phyloP scores from a whole-genome alignment of 2,113 vertebrate genomes.

The Scolopax mira region DNA sequence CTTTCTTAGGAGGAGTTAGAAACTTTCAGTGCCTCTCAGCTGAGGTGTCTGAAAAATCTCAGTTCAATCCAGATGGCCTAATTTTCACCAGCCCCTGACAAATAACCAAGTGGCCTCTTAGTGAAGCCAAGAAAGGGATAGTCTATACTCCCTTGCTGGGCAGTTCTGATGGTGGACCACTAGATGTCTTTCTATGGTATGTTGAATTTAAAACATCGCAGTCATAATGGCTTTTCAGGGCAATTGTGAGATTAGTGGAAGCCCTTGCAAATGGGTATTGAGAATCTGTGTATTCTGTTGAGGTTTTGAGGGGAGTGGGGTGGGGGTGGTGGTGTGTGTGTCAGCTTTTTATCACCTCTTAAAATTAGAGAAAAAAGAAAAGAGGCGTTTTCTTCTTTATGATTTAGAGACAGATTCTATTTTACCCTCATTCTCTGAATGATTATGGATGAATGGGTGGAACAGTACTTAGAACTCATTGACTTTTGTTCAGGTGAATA shows the following conservation, averaged over 20 bases:
- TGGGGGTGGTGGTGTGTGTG: background rate
- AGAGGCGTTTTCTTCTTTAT: background rate
- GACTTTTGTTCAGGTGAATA: slow-evolving; percentile 3
- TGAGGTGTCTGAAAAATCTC: background rate
- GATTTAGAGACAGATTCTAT: background rate
- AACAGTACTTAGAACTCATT: background rate
- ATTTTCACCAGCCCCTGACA: background rate
- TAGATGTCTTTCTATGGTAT: rapidly evolving
- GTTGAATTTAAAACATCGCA: background rate
- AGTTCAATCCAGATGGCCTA: background rate
- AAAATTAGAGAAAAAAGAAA: background rate
- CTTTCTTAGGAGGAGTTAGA: background rate
- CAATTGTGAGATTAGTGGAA: background rate
- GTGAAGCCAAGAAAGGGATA: background rate
- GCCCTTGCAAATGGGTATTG: background rate
- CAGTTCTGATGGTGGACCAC: background rate
- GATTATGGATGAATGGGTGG: background rate
- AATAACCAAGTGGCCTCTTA: background rate
- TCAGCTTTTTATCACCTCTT: background rate
- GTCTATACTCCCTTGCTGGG: background rate
- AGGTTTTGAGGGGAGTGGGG: background rate
- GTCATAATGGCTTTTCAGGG: background rate
- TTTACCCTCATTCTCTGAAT: background rate
- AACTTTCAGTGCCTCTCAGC: background rate
- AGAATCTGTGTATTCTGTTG: background rate